Evolutionary conservation across 2,113 vertebrate species (phyloP).

Genomic region (Saguinus midas): DNA sequence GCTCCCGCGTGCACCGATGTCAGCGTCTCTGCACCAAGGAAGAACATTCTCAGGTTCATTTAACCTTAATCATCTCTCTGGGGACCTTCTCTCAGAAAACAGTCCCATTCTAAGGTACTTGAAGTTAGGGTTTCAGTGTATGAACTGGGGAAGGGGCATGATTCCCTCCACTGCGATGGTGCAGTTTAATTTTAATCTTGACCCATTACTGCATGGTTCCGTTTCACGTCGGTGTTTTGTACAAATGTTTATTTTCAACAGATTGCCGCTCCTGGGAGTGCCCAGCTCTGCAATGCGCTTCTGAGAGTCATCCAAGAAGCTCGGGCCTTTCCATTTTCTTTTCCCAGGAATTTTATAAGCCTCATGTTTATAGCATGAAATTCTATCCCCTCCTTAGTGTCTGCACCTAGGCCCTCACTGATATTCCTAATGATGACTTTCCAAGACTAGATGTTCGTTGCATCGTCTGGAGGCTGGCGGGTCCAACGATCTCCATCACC

Average conservation of each 20-base stretch:
- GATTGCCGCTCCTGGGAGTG: not conserved
- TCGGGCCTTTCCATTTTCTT: not conserved
- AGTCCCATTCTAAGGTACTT: not conserved
- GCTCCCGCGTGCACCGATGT: no score
- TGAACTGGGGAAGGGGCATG: no score
- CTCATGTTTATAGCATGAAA: fast-evolving
- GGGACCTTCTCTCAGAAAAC: not conserved
- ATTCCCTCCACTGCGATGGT: not conserved
- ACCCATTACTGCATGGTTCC: fast-evolving
- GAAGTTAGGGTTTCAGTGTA: no score
- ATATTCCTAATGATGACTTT: not conserved
- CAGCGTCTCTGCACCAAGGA: no score
- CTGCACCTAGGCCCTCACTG: fast-evolving
- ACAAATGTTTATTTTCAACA: not conserved
- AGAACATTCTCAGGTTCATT: no score
- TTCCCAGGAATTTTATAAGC: not conserved
- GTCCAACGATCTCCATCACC: fast-evolving
- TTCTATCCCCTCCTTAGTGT: not conserved
- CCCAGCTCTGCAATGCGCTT: fast-evolving
- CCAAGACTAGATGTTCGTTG: fast-evolving
- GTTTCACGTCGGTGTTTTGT: no score
- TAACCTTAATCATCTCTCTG: not conserved
- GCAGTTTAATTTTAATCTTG: not conserved
- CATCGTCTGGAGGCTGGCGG: fast-evolving
- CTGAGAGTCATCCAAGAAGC: no score